These are phyloP conservation scores for Dynastes hyllus DNA, from an alignment of 2,888 invertebrate species.

Conservation along the genomic window DNA sequence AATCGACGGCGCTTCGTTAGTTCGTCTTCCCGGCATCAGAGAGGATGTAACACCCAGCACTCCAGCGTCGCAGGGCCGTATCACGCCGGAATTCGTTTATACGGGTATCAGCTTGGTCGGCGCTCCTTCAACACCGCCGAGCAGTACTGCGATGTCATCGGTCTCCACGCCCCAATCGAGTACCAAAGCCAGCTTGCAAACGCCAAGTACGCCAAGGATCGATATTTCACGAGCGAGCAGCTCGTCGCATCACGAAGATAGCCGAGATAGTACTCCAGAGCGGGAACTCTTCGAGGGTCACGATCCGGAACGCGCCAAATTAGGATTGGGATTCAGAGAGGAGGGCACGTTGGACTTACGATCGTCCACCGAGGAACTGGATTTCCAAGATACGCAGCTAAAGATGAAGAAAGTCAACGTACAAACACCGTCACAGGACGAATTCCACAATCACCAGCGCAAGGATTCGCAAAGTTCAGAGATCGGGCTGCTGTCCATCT, in stretches of 20 bases:
- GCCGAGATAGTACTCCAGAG: constrained; percentile 89
- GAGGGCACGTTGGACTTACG: constrained; percentile 90
- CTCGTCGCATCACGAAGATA: constrained; percentile 89
- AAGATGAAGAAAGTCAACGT: constrained; percentile 68
- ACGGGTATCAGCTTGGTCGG: constrained; percentile 67
- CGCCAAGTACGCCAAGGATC: constrained; percentile 87
- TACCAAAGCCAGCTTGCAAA: constrained; percentile 70
- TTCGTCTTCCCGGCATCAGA: constrained; percentile 75
- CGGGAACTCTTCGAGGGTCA: constrained; percentile 77
- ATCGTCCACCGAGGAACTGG: constrained; percentile 91
- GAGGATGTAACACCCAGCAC: constrained; percentile 71
- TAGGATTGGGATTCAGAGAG: constrained; percentile 69
- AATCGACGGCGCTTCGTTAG: constrained; percentile 70
- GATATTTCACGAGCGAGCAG: constrained; percentile 93
- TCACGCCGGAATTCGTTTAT: constrained; percentile 59
- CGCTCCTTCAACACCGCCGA: constrained; percentile 56
- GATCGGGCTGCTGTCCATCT: constrained; percentile 82
- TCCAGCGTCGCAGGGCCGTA: constrained; percentile 55
- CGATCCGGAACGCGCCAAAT: constrained; percentile 67
- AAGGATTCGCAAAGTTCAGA: constrained; percentile 79
- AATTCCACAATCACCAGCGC: constrained; percentile 69
- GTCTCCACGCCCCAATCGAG: constrained; percentile 60
- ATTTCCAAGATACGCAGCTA: constrained; percentile 80
- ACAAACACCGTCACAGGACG: constrained; percentile 62
- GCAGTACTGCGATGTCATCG: constrained; percentile 60